Evolutionary conservation across 2,113 vertebrate genomes (phyloP), one percentile per base, ranked within the genome.

Genomic region (Aleadryas rufinucha): DNA sequence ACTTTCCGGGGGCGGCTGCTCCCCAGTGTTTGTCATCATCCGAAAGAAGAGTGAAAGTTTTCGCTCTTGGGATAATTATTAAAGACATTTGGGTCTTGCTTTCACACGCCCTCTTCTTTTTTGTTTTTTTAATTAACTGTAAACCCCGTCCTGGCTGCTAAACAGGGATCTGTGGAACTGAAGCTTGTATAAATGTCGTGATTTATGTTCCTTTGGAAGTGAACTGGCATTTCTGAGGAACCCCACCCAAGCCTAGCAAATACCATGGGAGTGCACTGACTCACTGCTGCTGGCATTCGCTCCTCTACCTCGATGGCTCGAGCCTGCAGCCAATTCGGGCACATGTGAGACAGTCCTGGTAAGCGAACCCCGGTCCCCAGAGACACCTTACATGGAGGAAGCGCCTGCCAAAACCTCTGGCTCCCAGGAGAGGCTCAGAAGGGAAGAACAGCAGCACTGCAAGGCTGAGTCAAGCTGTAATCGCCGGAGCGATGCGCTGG

Each of bases 171-270:
- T 66, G 93, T 17, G 47, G 90, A 63, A 42, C 59, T n/a, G 52
- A 35, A 42, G 78, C 89, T 76, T 82, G 59, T 74, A 49, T 35
- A 50, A 90, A 65, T 4, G 7, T 4, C 9, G 79, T 88, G 95
- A 93, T 94, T 96, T 80, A 92, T 50, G 52, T 6, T 63, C 37
- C 61, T 88, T 65, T 93, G 84, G 85, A 91, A 89, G 75, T 11
- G 52, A 87, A 63, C 66, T 82, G 90, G 92, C 96, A 83, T 86
- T 93, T 96, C 90, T 52, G 74, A 96, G 87, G 93, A 93, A 70
- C 68, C 93, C 84, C 91, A 91, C 93, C 97, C 77, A 27, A 95
- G 96, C 95, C 93, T n/a, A 87, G 89, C 81, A 90, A 88, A 97
- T 94, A 93, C 77, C 41, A 7, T 47, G 76, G 60, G 84, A 93